A percentile compares a stretch with the other conserved stretches of the same genome.
These are phyloP conservation scores for Caenorhabditis latens DNA, from an alignment of 1,140 invertebrate genomes.

Conservation along the genomic window DNA sequence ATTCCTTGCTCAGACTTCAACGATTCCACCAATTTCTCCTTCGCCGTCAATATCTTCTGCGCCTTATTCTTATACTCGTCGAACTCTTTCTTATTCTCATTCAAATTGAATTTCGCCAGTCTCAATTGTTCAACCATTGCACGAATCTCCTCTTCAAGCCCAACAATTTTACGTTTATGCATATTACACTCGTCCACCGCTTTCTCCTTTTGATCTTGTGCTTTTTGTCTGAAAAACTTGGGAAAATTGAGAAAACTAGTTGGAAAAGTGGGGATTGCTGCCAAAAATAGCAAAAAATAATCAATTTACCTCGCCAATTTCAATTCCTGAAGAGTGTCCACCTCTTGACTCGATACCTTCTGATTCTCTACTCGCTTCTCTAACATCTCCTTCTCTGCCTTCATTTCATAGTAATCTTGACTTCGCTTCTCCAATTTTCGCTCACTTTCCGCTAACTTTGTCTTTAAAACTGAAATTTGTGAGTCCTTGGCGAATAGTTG, in stretches of 20 bases:
- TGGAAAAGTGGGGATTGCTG: background rate
- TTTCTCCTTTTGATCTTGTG: conserved; percentile 59
- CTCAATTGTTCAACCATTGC: conserved; percentile 62
- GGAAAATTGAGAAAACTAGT: background rate
- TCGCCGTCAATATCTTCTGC: conserved; percentile 64
- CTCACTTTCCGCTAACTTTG: conserved; percentile 50
- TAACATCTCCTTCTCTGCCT: conserved; percentile 61
- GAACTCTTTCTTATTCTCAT: conserved; percentile 65
- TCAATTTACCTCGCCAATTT: conserved; percentile 54
- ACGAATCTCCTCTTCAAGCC: conserved; percentile 57
- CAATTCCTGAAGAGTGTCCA: conserved; percentile 58
- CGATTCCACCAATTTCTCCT: conserved; percentile 62
- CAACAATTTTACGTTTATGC: conserved; percentile 51
- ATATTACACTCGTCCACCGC: conserved; percentile 50
- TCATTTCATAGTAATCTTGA: conserved; percentile 61
- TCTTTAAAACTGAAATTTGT: conserved; percentile 57
- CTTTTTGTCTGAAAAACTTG: conserved; percentile 58
- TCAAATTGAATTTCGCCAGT: conserved; percentile 64
- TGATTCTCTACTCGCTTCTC: conserved; percentile 49
- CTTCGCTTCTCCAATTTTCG: conserved; percentile 57
- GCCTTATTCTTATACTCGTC: conserved; percentile 65
- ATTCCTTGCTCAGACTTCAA: conserved; percentile 62
- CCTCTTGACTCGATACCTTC: conserved; percentile 39
- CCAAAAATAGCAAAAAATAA: background rate
- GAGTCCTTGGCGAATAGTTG: conserved; percentile 61